Evolutionary conservation across 2,113 vertebrate species (phyloP).

Genomic region (Zosterops hypoxanthus): DNA sequence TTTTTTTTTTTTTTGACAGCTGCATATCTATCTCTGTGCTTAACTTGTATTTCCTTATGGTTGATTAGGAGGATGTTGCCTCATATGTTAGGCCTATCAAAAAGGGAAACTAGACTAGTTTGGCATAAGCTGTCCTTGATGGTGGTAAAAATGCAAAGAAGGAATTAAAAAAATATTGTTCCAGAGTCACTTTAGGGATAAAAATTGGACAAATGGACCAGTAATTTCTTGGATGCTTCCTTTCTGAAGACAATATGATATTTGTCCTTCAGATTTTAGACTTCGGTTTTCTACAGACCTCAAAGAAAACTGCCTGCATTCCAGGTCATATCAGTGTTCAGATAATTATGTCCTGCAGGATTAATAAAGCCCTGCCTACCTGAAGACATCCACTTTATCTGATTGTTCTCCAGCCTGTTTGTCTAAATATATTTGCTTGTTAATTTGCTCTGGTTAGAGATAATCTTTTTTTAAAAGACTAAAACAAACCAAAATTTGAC

Average conservation of each 20-base stretch:
- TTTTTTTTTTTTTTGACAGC: too few species aligned
- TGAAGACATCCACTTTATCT: background rate
- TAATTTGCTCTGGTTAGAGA: background rate
- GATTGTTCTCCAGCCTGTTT: background rate
- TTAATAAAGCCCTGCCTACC: background rate
- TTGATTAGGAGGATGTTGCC: background rate
- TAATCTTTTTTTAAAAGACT: background rate
- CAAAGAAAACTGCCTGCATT: background rate
- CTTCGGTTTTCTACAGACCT: background rate
- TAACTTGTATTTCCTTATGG: background rate
- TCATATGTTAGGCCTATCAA: background rate
- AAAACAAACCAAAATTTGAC: background rate
- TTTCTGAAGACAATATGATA: background rate
- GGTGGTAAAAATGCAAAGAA: accelerated
- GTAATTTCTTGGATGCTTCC: background rate
- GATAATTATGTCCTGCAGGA: accelerated
- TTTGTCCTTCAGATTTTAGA: background rate
- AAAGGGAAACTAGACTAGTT: background rate
- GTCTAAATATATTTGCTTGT: background rate
- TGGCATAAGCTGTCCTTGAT: background rate
- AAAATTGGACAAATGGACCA: background rate
- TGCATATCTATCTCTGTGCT: too few species aligned
- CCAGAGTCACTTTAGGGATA: background rate
- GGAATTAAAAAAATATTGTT: background rate
- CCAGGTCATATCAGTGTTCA: too few species aligned